phyloP scores from a whole-genome alignment of 1,140 invertebrate species.

The Phymorhynchus buccinoides region DNA sequence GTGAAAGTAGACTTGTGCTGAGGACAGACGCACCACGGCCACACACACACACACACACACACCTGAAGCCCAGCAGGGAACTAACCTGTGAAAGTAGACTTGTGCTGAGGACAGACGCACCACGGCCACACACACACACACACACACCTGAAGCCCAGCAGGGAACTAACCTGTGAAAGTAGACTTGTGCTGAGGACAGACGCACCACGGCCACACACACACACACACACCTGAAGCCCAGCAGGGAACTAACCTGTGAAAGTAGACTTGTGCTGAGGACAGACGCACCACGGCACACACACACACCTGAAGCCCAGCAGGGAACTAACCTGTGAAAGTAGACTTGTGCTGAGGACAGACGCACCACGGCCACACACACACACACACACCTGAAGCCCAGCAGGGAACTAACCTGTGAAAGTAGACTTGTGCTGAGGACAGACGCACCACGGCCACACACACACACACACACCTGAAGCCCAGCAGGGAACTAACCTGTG shows the following conservation, averaged over 20 bases:
- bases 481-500: not conserved
- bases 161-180: not conserved
- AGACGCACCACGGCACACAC: not conserved
- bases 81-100: constrained; percentile 10
- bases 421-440: not conserved
- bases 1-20: not conserved
- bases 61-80: no score
- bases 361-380: not conserved
- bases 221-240: no score
- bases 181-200: not conserved
- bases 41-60: not conserved
- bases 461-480: no score
- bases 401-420: not conserved
- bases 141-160: no score
- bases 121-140: not conserved
- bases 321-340: constrained; percentile 8
- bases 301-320: no score
- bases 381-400: no score
- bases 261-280: not conserved
- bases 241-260: not conserved
- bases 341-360: not conserved
- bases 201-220: not conserved
- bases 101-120: not conserved
- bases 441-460: not conserved
- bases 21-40: not conserved